Evolutionary conservation across 1,140 invertebrate genomes (phyloP).

Genomic region (Pissodes strobi): DNA sequence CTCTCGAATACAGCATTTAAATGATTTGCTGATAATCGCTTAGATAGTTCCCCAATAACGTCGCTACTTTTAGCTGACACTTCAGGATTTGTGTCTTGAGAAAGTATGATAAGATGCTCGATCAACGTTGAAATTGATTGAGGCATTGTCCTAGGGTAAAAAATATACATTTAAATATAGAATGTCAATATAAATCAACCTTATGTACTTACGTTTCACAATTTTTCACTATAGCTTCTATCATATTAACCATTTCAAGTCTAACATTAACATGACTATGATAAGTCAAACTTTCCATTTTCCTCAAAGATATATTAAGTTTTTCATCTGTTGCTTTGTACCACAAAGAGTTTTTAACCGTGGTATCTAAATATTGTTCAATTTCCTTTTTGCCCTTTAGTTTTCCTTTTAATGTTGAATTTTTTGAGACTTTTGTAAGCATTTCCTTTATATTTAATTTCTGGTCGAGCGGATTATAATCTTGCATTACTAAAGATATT

Average conservation of each 20-base stretch:
- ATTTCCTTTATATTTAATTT: constrained; percentile 38
- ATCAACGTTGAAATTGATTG: constrained; percentile 60
- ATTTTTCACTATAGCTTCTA: constrained; percentile 59
- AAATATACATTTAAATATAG: constrained; percentile 27
- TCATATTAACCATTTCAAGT: constrained; percentile 59
- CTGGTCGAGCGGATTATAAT: constrained; percentile 43
- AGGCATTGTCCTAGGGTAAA: constrained; percentile 64
- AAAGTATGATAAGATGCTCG: constrained; percentile 63
- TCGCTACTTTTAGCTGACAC: constrained; percentile 48
- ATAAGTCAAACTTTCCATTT: constrained; percentile 57
- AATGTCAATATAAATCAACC: background rate
- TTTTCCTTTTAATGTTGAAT: constrained; percentile 31
- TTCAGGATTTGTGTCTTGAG: constrained; percentile 61
- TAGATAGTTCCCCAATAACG: constrained; percentile 50
- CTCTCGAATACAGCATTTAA: constrained; percentile 58
- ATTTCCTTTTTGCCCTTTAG: constrained; percentile 47
- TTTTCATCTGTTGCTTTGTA: constrained; percentile 62
- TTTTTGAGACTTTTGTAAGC: background rate
- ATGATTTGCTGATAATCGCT: constrained; percentile 46
- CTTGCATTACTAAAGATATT: constrained; percentile 58
- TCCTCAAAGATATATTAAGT: constrained; percentile 58
- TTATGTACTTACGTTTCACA: constrained; percentile 59
- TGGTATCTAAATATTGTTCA: constrained; percentile 56
- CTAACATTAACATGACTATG: constrained; percentile 64
- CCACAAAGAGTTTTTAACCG: constrained; percentile 60